Conservation (phyloP, 2,888 invertebrate genomes). For the Eretmocerus hayati region DNA sequence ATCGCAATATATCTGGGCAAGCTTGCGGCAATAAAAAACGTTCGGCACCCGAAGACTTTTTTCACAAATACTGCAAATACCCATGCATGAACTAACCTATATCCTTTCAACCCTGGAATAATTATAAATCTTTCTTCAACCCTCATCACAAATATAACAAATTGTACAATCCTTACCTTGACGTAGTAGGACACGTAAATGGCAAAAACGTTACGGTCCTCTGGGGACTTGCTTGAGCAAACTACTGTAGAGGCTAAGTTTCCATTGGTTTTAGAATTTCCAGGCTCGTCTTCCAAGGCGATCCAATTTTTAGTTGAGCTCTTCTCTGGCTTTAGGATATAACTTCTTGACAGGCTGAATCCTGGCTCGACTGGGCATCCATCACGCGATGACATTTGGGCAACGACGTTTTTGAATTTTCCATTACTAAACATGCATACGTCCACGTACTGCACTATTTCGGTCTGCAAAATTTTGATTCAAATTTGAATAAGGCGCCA, state of each 20-base stretch:
- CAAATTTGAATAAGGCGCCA: no score
- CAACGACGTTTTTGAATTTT: conserved; percentile 90
- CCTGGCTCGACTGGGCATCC: conserved; percentile 63
- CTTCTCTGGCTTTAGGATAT: conserved; percentile 61
- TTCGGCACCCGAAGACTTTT: no score
- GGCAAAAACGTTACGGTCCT: conserved; percentile 80
- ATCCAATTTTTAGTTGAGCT: conserved; percentile 87
- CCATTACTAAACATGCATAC: conserved; percentile 94
- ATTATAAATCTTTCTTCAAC: no score
- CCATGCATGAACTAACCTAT: no score
- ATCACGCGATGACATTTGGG: conserved; percentile 56
- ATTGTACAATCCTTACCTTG: no score
- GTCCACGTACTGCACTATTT: conserved; percentile 83
- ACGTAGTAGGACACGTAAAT: conserved; percentile 89
- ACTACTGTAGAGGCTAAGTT: conserved; percentile 55
- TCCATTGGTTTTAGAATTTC: conserved; percentile 50
- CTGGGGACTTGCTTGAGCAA: conserved; percentile 51
- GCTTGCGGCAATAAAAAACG: no score
- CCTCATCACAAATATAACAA: no score
- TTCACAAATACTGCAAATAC: no score
- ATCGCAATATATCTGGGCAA: no score
- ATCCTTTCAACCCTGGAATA: no score
- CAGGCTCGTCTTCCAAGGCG: conserved; percentile 78
- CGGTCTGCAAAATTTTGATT: no score
- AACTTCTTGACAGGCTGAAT: conserved; percentile 57